Percentiles rank a stretch among this genome's conserved stretches.
Conservation (phyloP, 2,797 vertebrate genomes). For the Melanotaenia boesemani region DNA sequence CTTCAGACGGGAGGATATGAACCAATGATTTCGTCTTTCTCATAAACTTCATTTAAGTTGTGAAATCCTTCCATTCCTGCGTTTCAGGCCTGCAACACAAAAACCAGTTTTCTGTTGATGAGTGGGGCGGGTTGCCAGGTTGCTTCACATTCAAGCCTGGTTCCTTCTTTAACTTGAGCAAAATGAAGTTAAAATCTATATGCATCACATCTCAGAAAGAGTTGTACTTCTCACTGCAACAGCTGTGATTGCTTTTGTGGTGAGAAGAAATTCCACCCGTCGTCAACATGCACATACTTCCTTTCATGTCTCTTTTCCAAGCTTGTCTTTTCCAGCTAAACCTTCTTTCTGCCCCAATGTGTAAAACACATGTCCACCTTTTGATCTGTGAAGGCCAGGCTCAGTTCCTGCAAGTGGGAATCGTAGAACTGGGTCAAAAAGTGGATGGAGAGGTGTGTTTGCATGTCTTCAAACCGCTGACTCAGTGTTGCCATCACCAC, state of each 20-base stretch:
- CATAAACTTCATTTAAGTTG: too few species aligned
- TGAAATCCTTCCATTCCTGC: too few species aligned
- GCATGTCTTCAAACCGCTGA: slow-evolving; percentile 41
- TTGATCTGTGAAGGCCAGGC: slow-evolving; percentile 51
- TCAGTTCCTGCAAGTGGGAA: slow-evolving; percentile 62
- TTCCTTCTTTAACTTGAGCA: too few species aligned
- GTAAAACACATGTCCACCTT: slow-evolving; percentile 70
- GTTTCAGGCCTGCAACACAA: too few species aligned
- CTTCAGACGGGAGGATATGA: too few species aligned
- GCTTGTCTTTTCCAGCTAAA: slow-evolving; percentile 28
- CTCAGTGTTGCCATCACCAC: slow-evolving; percentile 6
- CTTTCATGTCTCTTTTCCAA: slow-evolving; percentile 43
- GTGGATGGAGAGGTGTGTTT: slow-evolving; percentile 25
- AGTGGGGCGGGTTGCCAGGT: too few species aligned
- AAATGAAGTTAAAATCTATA: slow-evolving; percentile 5
- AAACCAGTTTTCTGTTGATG: too few species aligned
- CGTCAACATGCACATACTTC: slow-evolving; percentile 60
- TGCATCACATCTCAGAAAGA: too few species aligned
- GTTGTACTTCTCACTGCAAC: too few species aligned
- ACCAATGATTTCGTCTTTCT: too few species aligned
- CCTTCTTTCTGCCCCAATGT: slow-evolving; percentile 59
- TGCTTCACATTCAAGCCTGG: too few species aligned
- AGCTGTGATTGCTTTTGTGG: too few species aligned
- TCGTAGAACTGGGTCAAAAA: slow-evolving; percentile 58
- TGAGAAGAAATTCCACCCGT: not conserved